A percentile compares a stretch with the other conserved stretches of the same genome.
These are phyloP conservation scores for Heliothis virescens DNA, from an alignment of 1,140 invertebrate species.

Conservation along the genomic window DNA sequence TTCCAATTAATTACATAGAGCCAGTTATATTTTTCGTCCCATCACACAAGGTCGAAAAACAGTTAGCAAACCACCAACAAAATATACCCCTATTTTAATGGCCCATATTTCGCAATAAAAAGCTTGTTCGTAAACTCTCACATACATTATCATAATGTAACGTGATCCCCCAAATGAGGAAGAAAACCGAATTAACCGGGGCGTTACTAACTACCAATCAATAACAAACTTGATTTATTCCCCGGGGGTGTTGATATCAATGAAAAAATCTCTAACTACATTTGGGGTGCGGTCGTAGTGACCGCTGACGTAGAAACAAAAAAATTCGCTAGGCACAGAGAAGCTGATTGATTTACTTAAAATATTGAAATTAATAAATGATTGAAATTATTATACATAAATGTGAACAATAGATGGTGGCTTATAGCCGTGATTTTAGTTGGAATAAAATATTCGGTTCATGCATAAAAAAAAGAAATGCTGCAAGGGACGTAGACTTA, in stretches of 20 bases:
- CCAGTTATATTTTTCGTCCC: too few species aligned
- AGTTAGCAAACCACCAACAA: neutral
- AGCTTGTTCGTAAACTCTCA: constrained; percentile 33
- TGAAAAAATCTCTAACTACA: constrained; percentile 53
- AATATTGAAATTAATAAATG: too few species aligned
- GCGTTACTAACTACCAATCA: constrained; percentile 81
- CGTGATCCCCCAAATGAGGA: constrained; percentile 56
- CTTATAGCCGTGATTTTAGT: too few species aligned
- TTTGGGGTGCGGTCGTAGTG: constrained; percentile 22
- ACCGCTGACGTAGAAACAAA: neutral
- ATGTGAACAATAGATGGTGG: too few species aligned
- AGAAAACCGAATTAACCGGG: constrained; percentile 66
- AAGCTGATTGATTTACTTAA: too few species aligned
- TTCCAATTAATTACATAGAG: too few species aligned
- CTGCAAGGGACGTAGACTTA: neutral
- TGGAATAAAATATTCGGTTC: too few species aligned
- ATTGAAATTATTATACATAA: too few species aligned
- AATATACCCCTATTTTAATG: neutral
- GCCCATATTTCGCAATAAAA: constrained; percentile 8
- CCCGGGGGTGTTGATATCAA: constrained; percentile 61
- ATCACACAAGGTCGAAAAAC: neutral
- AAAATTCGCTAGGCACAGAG: too few species aligned
- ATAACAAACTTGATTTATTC: constrained; percentile 80
- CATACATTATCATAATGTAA: constrained; percentile 64
- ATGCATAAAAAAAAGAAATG: too few species aligned